Conservation (phyloP, 2,113 vertebrate genomes). For the Otis tarda region DNA sequence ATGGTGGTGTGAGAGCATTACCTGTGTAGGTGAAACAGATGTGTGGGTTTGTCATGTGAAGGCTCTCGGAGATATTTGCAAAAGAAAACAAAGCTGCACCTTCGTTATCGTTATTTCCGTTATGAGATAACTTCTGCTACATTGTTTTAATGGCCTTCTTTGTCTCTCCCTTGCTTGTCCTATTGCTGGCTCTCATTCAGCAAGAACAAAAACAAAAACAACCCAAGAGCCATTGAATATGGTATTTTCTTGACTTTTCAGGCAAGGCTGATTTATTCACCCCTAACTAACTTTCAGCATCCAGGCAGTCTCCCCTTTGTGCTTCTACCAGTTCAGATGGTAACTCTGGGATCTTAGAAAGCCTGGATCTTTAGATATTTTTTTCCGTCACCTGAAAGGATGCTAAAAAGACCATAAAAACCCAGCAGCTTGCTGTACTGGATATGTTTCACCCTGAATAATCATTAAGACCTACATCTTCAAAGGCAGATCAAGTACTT, state of each 20-base stretch:
- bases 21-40: not conserved
- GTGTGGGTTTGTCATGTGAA: not conserved
- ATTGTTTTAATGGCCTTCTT: not conserved
- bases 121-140: not conserved
- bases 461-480: not conserved
- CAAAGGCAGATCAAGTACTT: not conserved
- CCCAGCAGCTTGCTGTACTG: not conserved
- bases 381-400: not conserved
- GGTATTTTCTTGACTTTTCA: conserved; percentile 30
- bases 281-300: conserved; percentile 9
- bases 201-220: not conserved
- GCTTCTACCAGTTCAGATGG: not conserved
- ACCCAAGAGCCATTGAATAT: not conserved
- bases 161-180: not conserved
- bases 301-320: not conserved
- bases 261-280: conserved; percentile 9
- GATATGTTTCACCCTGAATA: not conserved
- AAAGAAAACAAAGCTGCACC: not conserved
- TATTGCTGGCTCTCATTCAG: not conserved
- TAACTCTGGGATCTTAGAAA: not conserved
- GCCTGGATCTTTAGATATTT: not conserved
- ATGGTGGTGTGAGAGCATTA: not conserved
- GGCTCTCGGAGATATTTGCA: not conserved
- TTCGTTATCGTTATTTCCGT: not conserved
- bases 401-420: not conserved